Evolutionary conservation across 1,140 invertebrate genomes (phyloP), one percentile per base, ranked within the genome.

Genomic region (Macrosteles quadrilineatus): DNA sequence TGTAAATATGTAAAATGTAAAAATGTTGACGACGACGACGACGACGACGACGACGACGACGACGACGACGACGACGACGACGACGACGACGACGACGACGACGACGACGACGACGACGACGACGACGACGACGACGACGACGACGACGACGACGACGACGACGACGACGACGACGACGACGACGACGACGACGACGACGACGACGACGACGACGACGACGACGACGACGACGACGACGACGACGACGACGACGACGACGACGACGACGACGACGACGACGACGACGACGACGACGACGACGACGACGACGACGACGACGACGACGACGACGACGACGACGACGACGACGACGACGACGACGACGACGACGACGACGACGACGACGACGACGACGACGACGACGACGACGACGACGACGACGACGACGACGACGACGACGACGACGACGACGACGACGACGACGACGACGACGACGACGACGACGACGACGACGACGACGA

Each of bases 401-500:
- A 63, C 3, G 59, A 63, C 3, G 59, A 63, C n/a, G 59, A 63
- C 1, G 25, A 63, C 3, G 59, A 66, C 1, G 19, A 40, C 9
- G 4, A 40, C 1, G 19, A 40, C 1, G n/a, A 66, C 12, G 50
- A 55, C 25, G 50, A 55, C 9, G 50, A 55, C 14, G 50, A 55
- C 50, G 3, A 55, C 23, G 17, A 25, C 25, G 14, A 55, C 29
- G 2, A 25, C 29, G 25, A 23, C 29, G 50, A 27, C 25, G 50
- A 55, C 25, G 50, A 55, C 23, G 50, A 55, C 2, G 59, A 63
- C 1, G 59, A 63, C 1, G 59, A 63, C 1, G 59, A 63, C 1
- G 59, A 63, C 1, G 19, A 63, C 1, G 59, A 63, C 3, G 59
- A 63, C 3, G 59, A 63, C 3, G 59, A 63, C n/a, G 59, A 63